A percentile compares a stretch with the other conserved stretches of the same genome.
Conservation (phyloP, 2,888 invertebrate genomes). For the Cyclophora albipunctata region DNA sequence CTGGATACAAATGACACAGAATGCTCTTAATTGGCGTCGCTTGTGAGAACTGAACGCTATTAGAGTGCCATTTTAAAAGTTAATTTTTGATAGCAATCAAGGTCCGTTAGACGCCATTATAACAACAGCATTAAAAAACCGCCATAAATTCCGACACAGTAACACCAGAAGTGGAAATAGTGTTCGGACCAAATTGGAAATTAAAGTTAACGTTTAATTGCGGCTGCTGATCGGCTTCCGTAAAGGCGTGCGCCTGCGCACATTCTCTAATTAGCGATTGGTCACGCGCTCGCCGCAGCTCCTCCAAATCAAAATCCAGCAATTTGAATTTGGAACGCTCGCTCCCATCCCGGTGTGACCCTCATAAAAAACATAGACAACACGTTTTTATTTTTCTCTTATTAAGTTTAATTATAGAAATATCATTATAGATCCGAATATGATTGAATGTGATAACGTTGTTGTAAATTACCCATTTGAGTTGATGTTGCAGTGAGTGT, state of each 20-base stretch:
- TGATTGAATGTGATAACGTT: background rate
- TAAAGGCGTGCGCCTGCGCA: conserved; percentile 52
- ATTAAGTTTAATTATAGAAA: conserved; percentile 29
- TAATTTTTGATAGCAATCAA: conserved; percentile 17
- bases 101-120: conserved; percentile 17
- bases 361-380: conserved; percentile 30
- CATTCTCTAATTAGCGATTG: conserved; percentile 74
- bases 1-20: conserved; percentile 15
- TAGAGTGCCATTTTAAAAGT: conserved; percentile 9
- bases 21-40: conserved; percentile 15
- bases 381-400: conserved; percentile 31
- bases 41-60: conserved; percentile 14
- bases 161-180: conserved; percentile 59
- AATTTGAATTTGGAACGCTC: conserved; percentile 71
- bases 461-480: no score
- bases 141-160: conserved; percentile 42
- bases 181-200: conserved; percentile 56
- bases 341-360: conserved; percentile 24
- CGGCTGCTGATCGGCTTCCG: conserved; percentile 66
- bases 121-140: conserved; percentile 12
- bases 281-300: conserved; percentile 53
- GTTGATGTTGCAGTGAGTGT: background rate
- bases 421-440: conserved; percentile 29
- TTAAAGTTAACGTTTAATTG: conserved; percentile 69
- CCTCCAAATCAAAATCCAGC: conserved; percentile 59